Percentiles rank a stretch among this genome's conserved stretches.
phyloP scores from a whole-genome alignment of 2,113 vertebrate species.

The Isichthys henryi region DNA sequence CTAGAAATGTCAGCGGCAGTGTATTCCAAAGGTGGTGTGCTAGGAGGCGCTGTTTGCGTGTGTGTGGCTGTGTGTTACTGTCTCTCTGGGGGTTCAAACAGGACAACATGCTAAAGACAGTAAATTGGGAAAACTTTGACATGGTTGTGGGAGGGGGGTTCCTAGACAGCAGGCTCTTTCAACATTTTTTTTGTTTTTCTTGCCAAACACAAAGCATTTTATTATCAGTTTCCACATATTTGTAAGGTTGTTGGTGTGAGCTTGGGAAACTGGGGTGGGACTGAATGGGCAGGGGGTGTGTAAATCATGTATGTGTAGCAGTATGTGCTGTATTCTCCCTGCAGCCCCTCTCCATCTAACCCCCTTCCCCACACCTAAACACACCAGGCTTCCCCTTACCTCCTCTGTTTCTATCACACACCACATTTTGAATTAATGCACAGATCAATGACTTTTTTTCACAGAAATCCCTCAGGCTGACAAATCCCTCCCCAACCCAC shows the following conservation, averaged over 20 bases:
- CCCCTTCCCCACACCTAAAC: not conserved
- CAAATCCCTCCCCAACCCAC: not conserved
- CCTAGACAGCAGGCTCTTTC: not conserved
- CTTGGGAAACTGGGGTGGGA: not conserved
- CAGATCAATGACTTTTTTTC: constrained; percentile 48
- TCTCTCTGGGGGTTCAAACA: constrained; percentile 41
- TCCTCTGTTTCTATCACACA: constrained; percentile 62
- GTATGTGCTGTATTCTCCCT: not conserved
- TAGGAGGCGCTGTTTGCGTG: constrained; percentile 42
- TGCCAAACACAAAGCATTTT: not conserved
- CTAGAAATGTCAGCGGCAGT: not conserved
- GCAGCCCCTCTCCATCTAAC: not conserved
- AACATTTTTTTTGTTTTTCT: not conserved
- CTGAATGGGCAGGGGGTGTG: not conserved
- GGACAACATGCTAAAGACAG: not conserved
- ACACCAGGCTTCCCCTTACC: not conserved
- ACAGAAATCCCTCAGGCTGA: constrained; percentile 38
- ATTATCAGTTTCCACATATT: not conserved
- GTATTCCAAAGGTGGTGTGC: constrained; percentile 17
- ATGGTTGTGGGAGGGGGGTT: not conserved
- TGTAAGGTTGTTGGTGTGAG: not conserved
- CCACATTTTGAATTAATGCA: constrained; percentile 54
- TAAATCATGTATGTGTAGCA: not conserved
- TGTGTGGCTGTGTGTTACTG: constrained; percentile 45
- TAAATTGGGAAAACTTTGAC: not conserved